A percentile compares a stretch with the other conserved stretches of the same genome.
These are phyloP conservation scores for Phainopepla nitens DNA, from an alignment of 2,113 vertebrate species.

Conservation along the genomic window DNA sequence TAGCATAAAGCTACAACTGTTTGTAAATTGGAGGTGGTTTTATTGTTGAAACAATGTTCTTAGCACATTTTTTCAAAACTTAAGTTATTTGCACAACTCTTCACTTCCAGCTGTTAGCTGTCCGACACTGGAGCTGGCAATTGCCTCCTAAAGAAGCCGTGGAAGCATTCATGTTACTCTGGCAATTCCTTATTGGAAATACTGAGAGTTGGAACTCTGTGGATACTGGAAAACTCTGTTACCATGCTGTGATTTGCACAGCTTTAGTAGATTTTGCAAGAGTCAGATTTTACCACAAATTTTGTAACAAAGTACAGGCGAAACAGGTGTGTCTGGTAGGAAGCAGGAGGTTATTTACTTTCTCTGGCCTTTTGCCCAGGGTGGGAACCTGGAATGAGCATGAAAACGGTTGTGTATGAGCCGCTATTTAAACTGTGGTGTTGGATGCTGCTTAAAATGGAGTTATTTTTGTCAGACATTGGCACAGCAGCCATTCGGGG, in stretches of 20 bases:
- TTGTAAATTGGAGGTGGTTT: not conserved
- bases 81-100: not conserved
- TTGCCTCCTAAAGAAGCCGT: not conserved
- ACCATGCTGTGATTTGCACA: not conserved
- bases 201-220: not conserved
- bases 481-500: accelerated
- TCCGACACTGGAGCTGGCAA: not conserved
- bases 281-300: not conserved
- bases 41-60: not conserved
- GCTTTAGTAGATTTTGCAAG: not conserved
- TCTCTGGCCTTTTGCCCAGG: not conserved
- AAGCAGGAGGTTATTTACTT: not conserved
- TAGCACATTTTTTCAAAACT: not conserved
- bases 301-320: accelerated
- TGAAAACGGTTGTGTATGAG: not conserved
- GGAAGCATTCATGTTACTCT: not conserved
- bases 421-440: not conserved
- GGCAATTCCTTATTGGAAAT: not conserved
- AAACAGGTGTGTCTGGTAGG: not conserved
- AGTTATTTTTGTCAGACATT: not conserved
- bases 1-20: not conserved
- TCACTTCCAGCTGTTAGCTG: not conserved
- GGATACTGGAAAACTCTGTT: not conserved
- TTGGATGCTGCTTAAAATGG: not conserved
- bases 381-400: not conserved